phyloP scores from a whole-genome alignment of 2,797 vertebrate species.

The Melanotaenia trifasciata region DNA sequence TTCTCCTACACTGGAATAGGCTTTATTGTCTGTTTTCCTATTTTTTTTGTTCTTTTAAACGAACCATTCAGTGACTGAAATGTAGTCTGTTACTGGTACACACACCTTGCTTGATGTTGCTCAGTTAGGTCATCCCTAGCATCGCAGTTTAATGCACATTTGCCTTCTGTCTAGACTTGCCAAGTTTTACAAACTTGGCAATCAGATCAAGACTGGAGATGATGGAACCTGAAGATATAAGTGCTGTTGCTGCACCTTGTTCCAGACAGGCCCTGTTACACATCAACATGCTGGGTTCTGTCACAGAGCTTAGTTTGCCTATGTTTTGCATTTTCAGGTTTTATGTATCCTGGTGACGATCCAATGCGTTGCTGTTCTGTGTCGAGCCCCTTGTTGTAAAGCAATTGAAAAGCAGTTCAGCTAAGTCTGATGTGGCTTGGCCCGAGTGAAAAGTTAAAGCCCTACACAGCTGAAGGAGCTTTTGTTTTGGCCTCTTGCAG shows the following conservation, averaged over 20 bases:
- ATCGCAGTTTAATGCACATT: constrained; percentile 6
- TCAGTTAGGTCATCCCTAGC: neutral
- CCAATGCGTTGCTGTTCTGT: constrained; percentile 19
- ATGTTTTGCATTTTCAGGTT: constrained; percentile 48
- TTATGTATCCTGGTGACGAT: constrained; percentile 25
- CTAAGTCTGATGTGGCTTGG: constrained; percentile 9
- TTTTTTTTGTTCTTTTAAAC: neutral
- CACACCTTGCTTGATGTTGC: neutral
- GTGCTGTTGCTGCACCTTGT: neutral
- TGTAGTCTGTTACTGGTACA: neutral
- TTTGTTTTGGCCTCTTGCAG: constrained; percentile 38
- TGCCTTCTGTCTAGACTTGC: constrained; percentile 14
- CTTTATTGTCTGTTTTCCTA: too few relatives aligned
- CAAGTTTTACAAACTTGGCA: constrained; percentile 1
- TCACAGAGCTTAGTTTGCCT: constrained; percentile 12
- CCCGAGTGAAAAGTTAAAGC: constrained; percentile 3
- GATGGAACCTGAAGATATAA: neutral
- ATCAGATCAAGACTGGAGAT: constrained; percentile 10
- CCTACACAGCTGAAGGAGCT: constrained; percentile 27
- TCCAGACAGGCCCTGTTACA: constrained; percentile 18
- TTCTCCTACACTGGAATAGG: neutral
- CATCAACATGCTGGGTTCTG: constrained; percentile 30
- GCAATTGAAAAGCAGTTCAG: constrained; percentile 22
- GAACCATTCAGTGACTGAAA: neutral
- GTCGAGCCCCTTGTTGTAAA: constrained; percentile 34